Evolutionary conservation across 2,113 vertebrate species (phyloP), one percentile per base, ranked within the genome.

Genomic region (Muntiacus muntjak): DNA sequence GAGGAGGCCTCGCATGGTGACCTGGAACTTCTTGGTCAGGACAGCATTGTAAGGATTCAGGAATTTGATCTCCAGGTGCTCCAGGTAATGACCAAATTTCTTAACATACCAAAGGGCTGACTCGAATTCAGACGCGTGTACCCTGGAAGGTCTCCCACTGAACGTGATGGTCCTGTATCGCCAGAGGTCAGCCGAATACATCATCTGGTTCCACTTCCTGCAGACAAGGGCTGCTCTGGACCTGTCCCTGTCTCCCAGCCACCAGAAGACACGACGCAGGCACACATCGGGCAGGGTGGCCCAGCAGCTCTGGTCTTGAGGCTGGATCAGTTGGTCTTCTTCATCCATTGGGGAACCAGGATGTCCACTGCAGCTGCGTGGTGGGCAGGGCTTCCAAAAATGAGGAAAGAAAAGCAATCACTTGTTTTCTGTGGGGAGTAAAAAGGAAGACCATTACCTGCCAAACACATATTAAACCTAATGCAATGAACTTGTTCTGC

Each of bases 101-200:
- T 98, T 99, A 43, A 98, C 92, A 2, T 99, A 99, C 98, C 98
- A 98, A 28, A 99, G 94, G 1, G 98, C 98, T 0, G 97, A 98
- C 90, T 98, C 91, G 6, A 98, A 95, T 58, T 99, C 98, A 0
- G 97, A 71, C 0, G 88, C 96, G 0, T 95, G 97, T 10, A 96
- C 89, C 36, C 96, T 96, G 79, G 98, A 99, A 5, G 98, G 96
- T 8, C 94, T 95, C 86, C 98, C 98, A 0, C 97, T 98, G 97
- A 99, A 99, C 0, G 97, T 98, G 98, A 99, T 99, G 76, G 98
- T 98, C 82, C 98, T 97, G 28, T 97, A 97, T 23, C 98, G 98
- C 99, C 99, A 99, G 52, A 99, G 98, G 40, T 98, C 98, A 14
- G 98, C 99, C 0, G 98, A 99, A 25, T 98, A 95, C 98, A 99